phyloP scores from a whole-genome alignment of 2,797 vertebrate species.

The Hydrolagus colliei region DNA sequence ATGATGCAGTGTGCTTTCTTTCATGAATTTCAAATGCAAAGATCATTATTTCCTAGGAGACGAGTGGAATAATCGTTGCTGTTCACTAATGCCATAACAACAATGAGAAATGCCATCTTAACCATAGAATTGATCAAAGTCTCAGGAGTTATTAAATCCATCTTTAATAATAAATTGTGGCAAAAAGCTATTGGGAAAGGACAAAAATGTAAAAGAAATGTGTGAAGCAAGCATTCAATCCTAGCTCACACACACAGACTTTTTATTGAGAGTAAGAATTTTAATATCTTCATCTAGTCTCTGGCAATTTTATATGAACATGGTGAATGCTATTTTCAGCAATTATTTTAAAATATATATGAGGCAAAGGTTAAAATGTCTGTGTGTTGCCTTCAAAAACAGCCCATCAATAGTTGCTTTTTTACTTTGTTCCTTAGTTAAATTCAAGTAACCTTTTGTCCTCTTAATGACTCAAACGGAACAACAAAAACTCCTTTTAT shows the following conservation, averaged over 20 bases:
- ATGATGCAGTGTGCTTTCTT: too few species aligned
- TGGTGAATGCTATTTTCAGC: not conserved
- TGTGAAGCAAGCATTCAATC: not conserved
- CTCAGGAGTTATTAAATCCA: too few species aligned
- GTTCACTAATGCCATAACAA: too few species aligned
- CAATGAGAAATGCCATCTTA: too few species aligned
- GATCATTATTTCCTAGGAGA: too few species aligned
- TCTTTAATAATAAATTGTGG: too few species aligned
- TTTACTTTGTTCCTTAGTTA: not conserved
- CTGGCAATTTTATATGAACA: not conserved
- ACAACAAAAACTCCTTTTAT: slow-evolving; percentile 14
- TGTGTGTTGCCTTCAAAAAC: slow-evolving; percentile 6
- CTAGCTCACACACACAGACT: not conserved
- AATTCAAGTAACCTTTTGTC: slow-evolving; percentile 13
- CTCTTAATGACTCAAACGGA: not conserved
- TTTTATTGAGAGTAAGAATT: not conserved
- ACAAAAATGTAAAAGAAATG: not conserved
- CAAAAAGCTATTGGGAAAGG: not conserved
- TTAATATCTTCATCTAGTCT: not conserved
- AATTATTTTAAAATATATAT: not conserved
- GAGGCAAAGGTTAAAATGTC: not conserved
- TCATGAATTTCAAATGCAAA: too few species aligned
- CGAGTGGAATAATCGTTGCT: too few species aligned
- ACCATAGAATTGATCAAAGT: too few species aligned
- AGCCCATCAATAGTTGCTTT: slow-evolving; percentile 1